Evolutionary conservation across 2,888 invertebrate species (phyloP), one percentile per base, ranked within the genome.

Genomic region (Cryptophagus acutangulus): DNA sequence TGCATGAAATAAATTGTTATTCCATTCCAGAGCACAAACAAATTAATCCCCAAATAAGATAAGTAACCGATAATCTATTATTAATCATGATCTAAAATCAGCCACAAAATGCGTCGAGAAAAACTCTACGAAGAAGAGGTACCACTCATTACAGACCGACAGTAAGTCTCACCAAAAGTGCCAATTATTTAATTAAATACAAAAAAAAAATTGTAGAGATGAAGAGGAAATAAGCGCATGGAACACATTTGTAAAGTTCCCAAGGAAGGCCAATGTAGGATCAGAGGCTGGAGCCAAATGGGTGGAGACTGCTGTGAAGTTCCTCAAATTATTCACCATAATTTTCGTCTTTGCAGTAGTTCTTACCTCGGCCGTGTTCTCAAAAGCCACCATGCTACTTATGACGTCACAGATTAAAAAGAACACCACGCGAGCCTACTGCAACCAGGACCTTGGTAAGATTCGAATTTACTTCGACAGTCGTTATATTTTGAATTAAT

Each of bases 161-260:
- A n/a, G n/a, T n/a, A n/a, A n/a, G n/a, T n/a, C n/a, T n/a, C n/a
- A n/a, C n/a, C n/a, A n/a, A n/a, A n/a, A n/a, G n/a, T n/a, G n/a
- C n/a, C n/a, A n/a, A n/a, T n/a, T n/a, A n/a, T n/a, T n/a, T n/a
- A n/a, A n/a, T n/a, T n/a, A n/a, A n/a, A n/a, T n/a, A n/a, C n/a
- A n/a, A n/a, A n/a, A n/a, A n/a, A n/a, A n/a, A n/a, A n/a, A n/a
- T n/a, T n/a, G n/a, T n/a, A n/a, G n/a, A n/a, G n/a, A n/a, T n/a
- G n/a, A n/a, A n/a, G n/a, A n/a, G n/a, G n/a, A n/a, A n/a, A n/a
- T n/a, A n/a, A n/a, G n/a, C n/a, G n/a, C n/a, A 20, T 92, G 91
- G 91, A 84, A 91, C 61, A 74, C 82, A 9, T 91, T 91, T 66
- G 76, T 83, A 57, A 79, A 83, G 55, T 74, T 82, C 6, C 86